Conservation (phyloP, 2,888 invertebrate genomes). For the Cerceris ruficornis region DNA sequence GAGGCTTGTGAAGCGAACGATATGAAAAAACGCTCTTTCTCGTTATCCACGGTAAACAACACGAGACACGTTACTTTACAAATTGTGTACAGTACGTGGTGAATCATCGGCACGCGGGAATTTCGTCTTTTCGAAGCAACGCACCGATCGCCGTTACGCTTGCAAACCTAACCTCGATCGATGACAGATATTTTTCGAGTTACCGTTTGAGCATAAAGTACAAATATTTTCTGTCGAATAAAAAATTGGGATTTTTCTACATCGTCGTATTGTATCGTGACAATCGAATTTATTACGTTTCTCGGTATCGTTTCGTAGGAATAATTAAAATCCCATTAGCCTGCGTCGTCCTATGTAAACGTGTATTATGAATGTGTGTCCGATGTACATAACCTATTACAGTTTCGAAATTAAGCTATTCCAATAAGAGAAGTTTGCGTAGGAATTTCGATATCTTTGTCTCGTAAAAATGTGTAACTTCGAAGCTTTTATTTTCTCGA, state of each 20-base stretch:
- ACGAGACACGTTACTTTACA: constrained; percentile 11
- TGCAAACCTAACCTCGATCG: constrained; percentile 53
- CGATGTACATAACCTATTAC: not conserved
- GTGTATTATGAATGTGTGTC: constrained; percentile 1
- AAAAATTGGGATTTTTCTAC: constrained; percentile 25
- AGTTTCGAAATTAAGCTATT: not conserved
- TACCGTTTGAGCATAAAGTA: not conserved
- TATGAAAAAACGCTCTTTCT: constrained; percentile 72
- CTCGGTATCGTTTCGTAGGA: constrained; percentile 9
- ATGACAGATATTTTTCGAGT: constrained; percentile 38
- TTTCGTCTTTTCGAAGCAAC: not conserved
- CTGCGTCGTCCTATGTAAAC: constrained; percentile 49
- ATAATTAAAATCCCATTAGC: constrained; percentile 39
- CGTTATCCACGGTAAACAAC: constrained; percentile 64
- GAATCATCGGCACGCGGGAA: not conserved
- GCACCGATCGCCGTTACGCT: not conserved
- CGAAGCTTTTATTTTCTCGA: not conserved
- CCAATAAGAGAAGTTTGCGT: too few species aligned
- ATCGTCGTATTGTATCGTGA: constrained; percentile 22
- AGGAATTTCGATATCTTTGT: not conserved
- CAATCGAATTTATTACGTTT: constrained; percentile 30
- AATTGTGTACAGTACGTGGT: constrained; percentile 8
- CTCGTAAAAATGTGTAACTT: not conserved
- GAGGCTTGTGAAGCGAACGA: constrained; percentile 65
- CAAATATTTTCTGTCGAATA: constrained; percentile 22